Conservation (phyloP, 2,888 invertebrate species). For the Eilema griseolum region DNA sequence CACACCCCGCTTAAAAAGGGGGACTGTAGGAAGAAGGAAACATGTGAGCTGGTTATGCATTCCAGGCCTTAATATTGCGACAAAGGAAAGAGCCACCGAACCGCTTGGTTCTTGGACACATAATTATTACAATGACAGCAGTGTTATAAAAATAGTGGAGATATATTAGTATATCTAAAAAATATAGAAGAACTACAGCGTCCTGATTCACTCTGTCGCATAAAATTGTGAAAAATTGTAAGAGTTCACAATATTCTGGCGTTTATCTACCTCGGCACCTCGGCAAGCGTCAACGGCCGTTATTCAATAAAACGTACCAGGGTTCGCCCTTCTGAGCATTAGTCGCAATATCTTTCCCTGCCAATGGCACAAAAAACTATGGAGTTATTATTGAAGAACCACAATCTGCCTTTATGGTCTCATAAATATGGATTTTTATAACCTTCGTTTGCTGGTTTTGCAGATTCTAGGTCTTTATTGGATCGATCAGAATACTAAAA, state of each 20-base stretch:
- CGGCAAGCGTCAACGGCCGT: constrained; percentile 66
- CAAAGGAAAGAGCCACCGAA: no score
- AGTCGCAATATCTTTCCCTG: constrained; percentile 61
- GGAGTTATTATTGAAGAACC: constrained; percentile 48
- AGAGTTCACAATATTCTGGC: constrained; percentile 51
- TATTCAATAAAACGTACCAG: constrained; percentile 77
- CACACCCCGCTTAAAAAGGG: no score
- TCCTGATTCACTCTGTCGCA: no score
- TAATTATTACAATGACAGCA: no score
- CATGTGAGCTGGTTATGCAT: no score
- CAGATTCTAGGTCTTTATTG: constrained; percentile 6
- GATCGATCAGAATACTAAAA: background rate
- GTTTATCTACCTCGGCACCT: constrained; percentile 70
- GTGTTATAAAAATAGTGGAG: no score
- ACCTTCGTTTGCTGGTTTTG: constrained; percentile 19
- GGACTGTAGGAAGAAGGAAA: no score
- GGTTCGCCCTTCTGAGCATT: constrained; percentile 61
- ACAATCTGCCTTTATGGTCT: constrained; percentile 37
- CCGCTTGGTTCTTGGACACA: no score
- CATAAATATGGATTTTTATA: constrained; percentile 45
- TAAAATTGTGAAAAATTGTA: background rate
- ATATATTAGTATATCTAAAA: no score
- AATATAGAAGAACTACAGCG: no score
- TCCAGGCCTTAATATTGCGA: no score
- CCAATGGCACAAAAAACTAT: constrained; percentile 53